phyloP scores from a whole-genome alignment of 2,797 vertebrate genomes.

The Esox masquinongy region DNA sequence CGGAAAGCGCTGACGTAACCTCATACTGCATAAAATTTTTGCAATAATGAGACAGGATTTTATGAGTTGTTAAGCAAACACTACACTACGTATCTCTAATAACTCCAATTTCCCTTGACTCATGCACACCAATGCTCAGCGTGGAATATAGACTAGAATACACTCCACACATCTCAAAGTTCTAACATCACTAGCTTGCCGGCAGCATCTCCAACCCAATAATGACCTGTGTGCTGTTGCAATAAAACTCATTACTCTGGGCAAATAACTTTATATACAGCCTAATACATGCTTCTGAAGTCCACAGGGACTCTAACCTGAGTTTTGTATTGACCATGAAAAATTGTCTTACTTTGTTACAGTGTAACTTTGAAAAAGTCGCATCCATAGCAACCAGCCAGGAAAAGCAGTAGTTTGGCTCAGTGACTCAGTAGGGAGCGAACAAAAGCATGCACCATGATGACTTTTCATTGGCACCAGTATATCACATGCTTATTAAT shows the following conservation, averaged over 20 bases:
- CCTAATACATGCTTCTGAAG: constrained; percentile 59
- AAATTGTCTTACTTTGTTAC: constrained; percentile 65
- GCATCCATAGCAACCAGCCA: constrained; percentile 22
- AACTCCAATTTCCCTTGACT: not conserved
- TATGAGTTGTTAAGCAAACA: not conserved
- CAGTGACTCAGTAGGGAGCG: constrained; percentile 21
- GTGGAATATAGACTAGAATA: constrained; percentile 14
- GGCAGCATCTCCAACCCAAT: constrained; percentile 59
- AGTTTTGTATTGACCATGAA: constrained; percentile 75
- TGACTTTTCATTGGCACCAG: constrained; percentile 60
- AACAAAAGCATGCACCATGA: constrained; percentile 63
- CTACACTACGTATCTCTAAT: not conserved
- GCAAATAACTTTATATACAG: constrained; percentile 72
- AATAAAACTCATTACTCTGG: constrained; percentile 70
- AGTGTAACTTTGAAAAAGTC: constrained; percentile 67
- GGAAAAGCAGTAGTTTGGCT: constrained; percentile 12
- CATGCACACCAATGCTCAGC: constrained; percentile 30
- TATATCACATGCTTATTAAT: constrained; percentile 71
- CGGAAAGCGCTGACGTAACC: not conserved
- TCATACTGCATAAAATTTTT: not conserved
- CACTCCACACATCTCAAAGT: constrained; percentile 16
- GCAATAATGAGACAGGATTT: constrained; percentile 1
- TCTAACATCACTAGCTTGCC: constrained; percentile 52
- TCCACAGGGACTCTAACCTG: constrained; percentile 59
- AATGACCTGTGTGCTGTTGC: constrained; percentile 59